Base-by-base conservation (phyloP, 2,797 vertebrate species). In the Yasuhikotakia modesta region DNA sequence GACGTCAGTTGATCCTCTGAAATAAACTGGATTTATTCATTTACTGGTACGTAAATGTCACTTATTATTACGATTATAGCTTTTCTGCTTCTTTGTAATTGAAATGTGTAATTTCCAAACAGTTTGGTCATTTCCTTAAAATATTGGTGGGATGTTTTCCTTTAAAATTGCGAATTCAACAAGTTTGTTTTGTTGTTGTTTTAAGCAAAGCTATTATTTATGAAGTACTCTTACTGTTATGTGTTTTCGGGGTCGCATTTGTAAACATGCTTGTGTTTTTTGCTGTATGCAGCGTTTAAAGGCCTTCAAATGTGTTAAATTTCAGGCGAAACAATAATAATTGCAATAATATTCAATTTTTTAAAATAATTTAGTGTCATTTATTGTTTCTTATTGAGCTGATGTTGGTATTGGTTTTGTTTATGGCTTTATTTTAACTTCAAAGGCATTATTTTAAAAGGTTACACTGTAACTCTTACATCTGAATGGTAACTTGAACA, bases 41-140 rank as follows among this genome's bases (percentile, higher is more conserved):
- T n/a, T 19, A n/a, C 35, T n/a, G 63, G 80, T 81, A 69, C 4
- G 80, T 78, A 27, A 3, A 24, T 66, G 46, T 13, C 8, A 22
- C 14, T 27, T 57, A n/a, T n/a, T n/a, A n/a, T n/a, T 58, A 22
- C 27, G 57, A 13, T 16, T 22, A 8, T 7, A 30, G 10, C 45
- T 48, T 10, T 45, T 55, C 22, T 24, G 16, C 30, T 11, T 72
- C 4, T n/a, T n/a, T 16, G 13, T 61, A 13, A 4, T 4, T 16
- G 46, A 8, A 12, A 60, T 76, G 76, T 67, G 81, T 66, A 72
- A 22, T 53, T 45, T 32, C 1, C 22, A 5, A 39, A 39, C 10
- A 39, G 4, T 35, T 71, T n/a, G 11, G 4, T 11, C 43, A 22
- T 13, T n/a, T 17, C 46, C 17, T 50, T 14, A 4, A n/a, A 50